Evolutionary conservation across 2,113 vertebrate genomes (phyloP), one percentile per base, ranked within the genome.

Genomic region (Ctenodactylus gundi): DNA sequence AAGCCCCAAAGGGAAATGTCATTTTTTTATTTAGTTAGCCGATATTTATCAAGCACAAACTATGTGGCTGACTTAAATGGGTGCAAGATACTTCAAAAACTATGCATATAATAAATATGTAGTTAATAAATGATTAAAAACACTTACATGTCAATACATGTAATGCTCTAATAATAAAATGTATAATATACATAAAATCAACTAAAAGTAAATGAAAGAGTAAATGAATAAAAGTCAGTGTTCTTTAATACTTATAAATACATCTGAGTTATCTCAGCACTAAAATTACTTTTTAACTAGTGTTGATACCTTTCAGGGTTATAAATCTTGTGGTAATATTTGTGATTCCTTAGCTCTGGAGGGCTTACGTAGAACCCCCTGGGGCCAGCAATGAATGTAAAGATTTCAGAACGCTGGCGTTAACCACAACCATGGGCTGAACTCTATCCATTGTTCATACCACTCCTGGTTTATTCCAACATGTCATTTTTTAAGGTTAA

Each of bases 381-480:
- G 7, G 81, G 83, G 58, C 73, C 15, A 78, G 49, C 44, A 8
- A 39, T 80, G 41, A 73, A 23, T 2, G 25, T 65, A 9, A 41
- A 89, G 62, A 88, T 82, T 60, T 90, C 94, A 62, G 23, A 75
- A 4, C 29, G 36, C 44, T 64, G 8, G n/a, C 87, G 75, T 44
- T 31, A 49, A 80, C 55, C 46, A 10, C 57, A 31, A n/a, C 70
- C 1, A 1, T 49, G 8, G 60, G 1, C 20, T 80, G 44, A 36
- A 29, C 39, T 36, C 25, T 75, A 39, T 15, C 44, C 51, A 65
- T 14, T 18, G 46, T 25, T 15, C 3, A 49, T 11, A 17, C 36
- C 7, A 4, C 36, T 77, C 23, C 36, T 86, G 78, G 70, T 95
- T 96, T 82, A 39, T 93, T 95, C 90, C 80, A 91, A 57, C 49